These are phyloP conservation scores for Clarias batrachus DNA, from an alignment of 2,113 vertebrate species.

Conservation along the genomic window DNA sequence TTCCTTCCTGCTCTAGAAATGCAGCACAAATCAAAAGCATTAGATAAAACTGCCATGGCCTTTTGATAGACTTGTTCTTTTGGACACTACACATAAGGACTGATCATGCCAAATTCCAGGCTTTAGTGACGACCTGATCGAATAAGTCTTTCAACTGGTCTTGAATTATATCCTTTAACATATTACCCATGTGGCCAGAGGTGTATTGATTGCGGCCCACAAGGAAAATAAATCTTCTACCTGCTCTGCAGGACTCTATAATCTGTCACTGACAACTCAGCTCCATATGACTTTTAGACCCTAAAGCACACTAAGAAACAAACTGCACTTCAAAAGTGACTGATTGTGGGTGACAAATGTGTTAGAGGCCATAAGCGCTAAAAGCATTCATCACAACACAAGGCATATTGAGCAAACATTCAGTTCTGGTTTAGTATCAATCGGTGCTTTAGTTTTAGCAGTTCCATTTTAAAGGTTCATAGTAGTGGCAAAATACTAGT, in stretches of 20 bases:
- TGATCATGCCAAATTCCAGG: conserved; percentile 9
- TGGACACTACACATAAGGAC: not conserved
- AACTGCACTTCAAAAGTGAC: conserved; percentile 1
- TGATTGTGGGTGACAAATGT: conserved; percentile 6
- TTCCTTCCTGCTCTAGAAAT: not conserved
- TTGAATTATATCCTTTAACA: conserved; percentile 43
- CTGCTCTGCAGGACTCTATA: conserved; percentile 27
- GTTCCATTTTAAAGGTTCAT: not conserved
- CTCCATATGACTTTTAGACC: not conserved
- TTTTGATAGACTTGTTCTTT: conserved; percentile 8
- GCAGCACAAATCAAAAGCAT: conserved; percentile 21
- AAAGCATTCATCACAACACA: not conserved
- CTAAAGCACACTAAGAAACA: conserved; percentile 14
- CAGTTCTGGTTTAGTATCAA: not conserved
- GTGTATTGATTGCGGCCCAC: conserved; percentile 43
- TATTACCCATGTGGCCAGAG: conserved; percentile 32
- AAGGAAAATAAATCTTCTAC: conserved; percentile 49
- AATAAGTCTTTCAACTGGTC: conserved; percentile 19
- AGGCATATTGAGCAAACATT: not conserved
- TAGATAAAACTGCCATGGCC: conserved; percentile 22
- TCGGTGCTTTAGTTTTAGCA: not conserved
- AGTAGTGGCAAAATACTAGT: not conserved
- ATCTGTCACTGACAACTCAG: conserved; percentile 40
- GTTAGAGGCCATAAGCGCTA: not conserved
- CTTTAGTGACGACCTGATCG: conserved; percentile 20